phyloP scores from a whole-genome alignment of 2,888 invertebrate species.

The Catocala fraxini region DNA sequence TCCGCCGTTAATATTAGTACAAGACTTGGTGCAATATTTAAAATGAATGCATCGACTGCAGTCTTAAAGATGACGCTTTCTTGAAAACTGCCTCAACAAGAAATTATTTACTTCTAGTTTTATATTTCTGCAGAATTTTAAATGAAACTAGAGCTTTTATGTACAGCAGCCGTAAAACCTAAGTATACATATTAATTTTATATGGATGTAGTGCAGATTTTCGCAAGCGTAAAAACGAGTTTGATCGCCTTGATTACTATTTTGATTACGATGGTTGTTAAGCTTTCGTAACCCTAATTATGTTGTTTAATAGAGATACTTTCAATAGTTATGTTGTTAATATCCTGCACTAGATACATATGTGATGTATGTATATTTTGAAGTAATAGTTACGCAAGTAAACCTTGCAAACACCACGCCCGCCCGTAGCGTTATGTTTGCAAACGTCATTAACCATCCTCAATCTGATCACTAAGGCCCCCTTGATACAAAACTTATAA shows the following conservation, averaged over 20 bases:
- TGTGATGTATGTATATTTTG: constrained; percentile 26
- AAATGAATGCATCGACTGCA: constrained; percentile 59
- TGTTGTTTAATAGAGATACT: constrained; percentile 21
- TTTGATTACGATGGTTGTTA: constrained; percentile 16
- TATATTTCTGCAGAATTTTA: constrained; percentile 24
- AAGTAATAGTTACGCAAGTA: constrained; percentile 26
- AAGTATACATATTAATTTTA: constrained; percentile 13
- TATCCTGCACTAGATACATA: constrained; percentile 33
- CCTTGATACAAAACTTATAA: constrained; percentile 16
- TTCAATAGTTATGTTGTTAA: constrained; percentile 34
- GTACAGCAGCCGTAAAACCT: too few species aligned
- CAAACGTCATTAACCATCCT: constrained; percentile 28
- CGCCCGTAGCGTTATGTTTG: constrained; percentile 10
- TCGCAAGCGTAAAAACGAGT: constrained; percentile 29
- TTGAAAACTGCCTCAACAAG: constrained; percentile 44
- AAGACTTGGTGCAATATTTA: constrained; percentile 57
- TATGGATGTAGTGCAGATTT: constrained; percentile 14
- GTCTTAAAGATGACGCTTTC: constrained; percentile 24
- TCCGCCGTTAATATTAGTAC: constrained; percentile 35
- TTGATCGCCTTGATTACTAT: constrained; percentile 21
- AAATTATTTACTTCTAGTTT: constrained; percentile 51
- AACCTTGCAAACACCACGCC: constrained; percentile 18
- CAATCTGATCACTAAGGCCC: constrained; percentile 25
- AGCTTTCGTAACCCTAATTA: constrained; percentile 35
- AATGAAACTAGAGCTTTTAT: constrained; percentile 13